These are phyloP conservation scores for Orientallactaga sibirica DNA, from an alignment of 2,797 vertebrate genomes.

Conservation along the genomic window DNA sequence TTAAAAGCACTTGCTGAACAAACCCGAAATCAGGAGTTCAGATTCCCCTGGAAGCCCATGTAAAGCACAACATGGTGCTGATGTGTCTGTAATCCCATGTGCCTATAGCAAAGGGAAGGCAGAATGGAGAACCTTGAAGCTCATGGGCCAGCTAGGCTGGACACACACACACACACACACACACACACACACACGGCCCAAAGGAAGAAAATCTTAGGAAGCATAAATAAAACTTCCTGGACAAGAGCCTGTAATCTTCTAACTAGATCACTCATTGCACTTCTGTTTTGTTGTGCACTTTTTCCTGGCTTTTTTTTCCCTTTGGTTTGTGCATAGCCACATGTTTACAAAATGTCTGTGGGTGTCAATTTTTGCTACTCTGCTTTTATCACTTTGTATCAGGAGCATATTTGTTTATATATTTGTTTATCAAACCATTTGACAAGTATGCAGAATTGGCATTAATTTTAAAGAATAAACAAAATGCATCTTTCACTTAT, in stretches of 20 bases:
- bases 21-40: too few species aligned
- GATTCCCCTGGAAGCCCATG: too few species aligned
- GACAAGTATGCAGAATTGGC: slow-evolving; percentile 28
- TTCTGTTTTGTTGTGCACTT: neutral
- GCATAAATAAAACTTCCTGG: neutral
- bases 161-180: too few species aligned
- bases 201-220: neutral
- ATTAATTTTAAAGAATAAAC: neutral
- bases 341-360: slow-evolving; percentile 26
- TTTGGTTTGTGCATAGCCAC: neutral
- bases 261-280: neutral
- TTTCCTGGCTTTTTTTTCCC: neutral
- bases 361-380: slow-evolving; percentile 14
- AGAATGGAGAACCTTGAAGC: too few species aligned
- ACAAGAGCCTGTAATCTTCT: neutral
- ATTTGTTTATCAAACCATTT: slow-evolving; percentile 45
- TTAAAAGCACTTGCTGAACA: too few species aligned
- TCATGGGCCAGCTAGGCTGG: too few species aligned
- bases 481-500: neutral
- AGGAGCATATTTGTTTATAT: slow-evolving; percentile 58
- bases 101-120: too few species aligned
- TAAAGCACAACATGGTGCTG: too few species aligned
- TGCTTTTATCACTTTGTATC: slow-evolving; percentile 47
- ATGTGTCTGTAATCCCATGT: too few species aligned
- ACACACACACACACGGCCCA: too few species aligned